Evolutionary conservation across 2,888 invertebrate genomes (phyloP).

Genomic region (Chesias legatella): DNA sequence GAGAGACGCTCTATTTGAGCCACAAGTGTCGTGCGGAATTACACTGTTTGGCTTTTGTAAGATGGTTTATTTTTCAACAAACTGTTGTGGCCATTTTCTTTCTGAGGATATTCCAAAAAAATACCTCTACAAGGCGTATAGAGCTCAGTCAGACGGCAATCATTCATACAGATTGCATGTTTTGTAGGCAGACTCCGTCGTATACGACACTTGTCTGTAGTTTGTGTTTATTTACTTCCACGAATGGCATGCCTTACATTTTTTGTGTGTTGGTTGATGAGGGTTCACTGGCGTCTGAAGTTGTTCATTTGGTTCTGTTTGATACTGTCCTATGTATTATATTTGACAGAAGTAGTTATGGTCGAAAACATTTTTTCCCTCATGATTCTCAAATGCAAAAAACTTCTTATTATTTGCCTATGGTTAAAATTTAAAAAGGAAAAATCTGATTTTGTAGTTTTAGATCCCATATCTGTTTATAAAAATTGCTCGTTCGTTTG

Average conservation of each 20-base stretch:
- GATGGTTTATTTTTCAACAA: conserved; percentile 56
- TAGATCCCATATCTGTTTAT: too few relatives aligned
- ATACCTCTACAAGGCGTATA: conserved; percentile 52
- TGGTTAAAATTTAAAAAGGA: too few relatives aligned
- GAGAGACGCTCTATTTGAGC: conserved; percentile 58
- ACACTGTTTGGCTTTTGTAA: conserved; percentile 49
- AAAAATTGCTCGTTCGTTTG: too few relatives aligned
- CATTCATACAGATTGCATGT: conserved; percentile 68
- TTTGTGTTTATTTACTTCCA: conserved; percentile 59
- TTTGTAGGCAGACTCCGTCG: conserved; percentile 59
- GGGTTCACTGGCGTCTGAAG: conserved; percentile 36
- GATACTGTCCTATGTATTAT: too few relatives aligned
- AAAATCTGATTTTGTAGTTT: too few relatives aligned
- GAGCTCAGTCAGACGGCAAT: conserved; percentile 62
- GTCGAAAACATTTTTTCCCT: too few relatives aligned
- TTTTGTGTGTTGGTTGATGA: conserved; percentile 29
- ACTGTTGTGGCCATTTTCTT: conserved; percentile 43
- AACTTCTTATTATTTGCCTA: too few relatives aligned
- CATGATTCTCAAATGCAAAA: too few relatives aligned
- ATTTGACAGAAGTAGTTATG: too few relatives aligned
- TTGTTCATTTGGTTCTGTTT: background rate
- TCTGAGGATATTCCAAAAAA: conserved; percentile 52
- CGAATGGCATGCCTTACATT: conserved; percentile 45
- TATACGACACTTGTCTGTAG: conserved; percentile 53
- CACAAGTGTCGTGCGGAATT: conserved; percentile 58